Evolutionary conservation across 2,797 vertebrate genomes (phyloP), one percentile per base, ranked within the genome.

Genomic region (Silurus aristotelis): DNA sequence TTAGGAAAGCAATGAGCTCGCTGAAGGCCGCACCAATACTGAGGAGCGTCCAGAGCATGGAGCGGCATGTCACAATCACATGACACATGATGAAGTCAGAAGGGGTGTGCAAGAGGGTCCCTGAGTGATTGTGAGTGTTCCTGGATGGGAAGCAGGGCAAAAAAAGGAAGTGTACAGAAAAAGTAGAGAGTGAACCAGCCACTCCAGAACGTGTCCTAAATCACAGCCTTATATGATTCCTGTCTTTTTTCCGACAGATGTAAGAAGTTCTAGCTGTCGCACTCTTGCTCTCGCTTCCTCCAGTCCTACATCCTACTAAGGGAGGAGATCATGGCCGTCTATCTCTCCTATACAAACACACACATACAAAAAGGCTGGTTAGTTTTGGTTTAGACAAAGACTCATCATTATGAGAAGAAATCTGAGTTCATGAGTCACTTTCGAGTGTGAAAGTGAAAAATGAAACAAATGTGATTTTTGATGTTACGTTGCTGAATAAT

Each of bases 31-130:
- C 97, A 66, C 97, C 96, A 1, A 99, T 99, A 81, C 98, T 99
- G 91, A 99, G 95, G 87, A 99, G 96, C 46, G 98, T 99, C 98
- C 98, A 99, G 20, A 99, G 96, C 98, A 99, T 99, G 1, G 98
- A 99, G 90, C 98, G 97, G 90, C 98, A 99, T 4, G 98, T 99
- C 92, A 99, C 98, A 89, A 99, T 99, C 91, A 99, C 98, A 95
- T 99, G 98, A 96, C 98, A 99, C 98, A 99, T 99, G 95, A 94
- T 96, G 95, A 52, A 61, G 43, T 52, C 70, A 31, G 70, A 52
- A 8, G n/a, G 38, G 60, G n/a, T 46, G 31, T 17, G n/a, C 66
- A 64, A 27, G 15, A 8, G 20, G 3, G 15, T 66, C 3, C n/a
- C 43, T 66, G 43, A 48, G 27, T 19, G 61, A 58, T 79, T 68